Evolutionary conservation across 2,113 vertebrate genomes (phyloP).

Genomic region (Amphilophus citrinellus): DNA sequence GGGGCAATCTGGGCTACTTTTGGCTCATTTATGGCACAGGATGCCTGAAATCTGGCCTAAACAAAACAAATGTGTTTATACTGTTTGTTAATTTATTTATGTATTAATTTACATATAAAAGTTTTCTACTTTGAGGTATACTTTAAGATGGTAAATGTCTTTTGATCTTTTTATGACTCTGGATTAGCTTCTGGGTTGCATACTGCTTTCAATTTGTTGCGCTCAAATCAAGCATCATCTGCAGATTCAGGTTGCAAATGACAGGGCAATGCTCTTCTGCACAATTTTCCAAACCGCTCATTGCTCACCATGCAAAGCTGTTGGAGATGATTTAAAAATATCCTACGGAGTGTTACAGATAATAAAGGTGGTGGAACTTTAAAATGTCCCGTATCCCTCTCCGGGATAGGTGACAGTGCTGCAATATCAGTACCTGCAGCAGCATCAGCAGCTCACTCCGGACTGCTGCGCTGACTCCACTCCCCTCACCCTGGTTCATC

Average conservation of each 20-base stretch:
- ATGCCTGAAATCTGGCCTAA: background rate
- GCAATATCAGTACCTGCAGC: slow-evolving; percentile 52
- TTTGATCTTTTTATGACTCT: background rate
- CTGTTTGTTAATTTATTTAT: background rate
- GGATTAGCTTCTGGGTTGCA: background rate
- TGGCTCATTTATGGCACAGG: background rate
- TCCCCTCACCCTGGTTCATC: slow-evolving; percentile 11
- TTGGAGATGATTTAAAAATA: background rate
- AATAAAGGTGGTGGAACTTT: background rate
- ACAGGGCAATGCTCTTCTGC: background rate
- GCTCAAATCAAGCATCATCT: background rate
- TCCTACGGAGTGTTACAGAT: background rate
- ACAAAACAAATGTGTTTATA: background rate
- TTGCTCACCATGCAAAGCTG: background rate
- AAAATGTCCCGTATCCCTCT: background rate
- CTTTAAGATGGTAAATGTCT: background rate
- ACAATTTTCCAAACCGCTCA: background rate
- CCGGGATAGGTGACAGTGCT: slow-evolving; percentile 18
- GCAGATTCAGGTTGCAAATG: background rate
- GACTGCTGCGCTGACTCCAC: slow-evolving; percentile 47
- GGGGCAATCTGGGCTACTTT: background rate
- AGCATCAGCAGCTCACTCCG: slow-evolving; percentile 28
- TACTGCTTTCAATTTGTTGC: background rate
- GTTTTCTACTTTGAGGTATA: background rate
- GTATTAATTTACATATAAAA: background rate